Evolutionary conservation across 2,113 vertebrate genomes (phyloP), one percentile per base, ranked within the genome.

Genomic region (Cathartes aura): DNA sequence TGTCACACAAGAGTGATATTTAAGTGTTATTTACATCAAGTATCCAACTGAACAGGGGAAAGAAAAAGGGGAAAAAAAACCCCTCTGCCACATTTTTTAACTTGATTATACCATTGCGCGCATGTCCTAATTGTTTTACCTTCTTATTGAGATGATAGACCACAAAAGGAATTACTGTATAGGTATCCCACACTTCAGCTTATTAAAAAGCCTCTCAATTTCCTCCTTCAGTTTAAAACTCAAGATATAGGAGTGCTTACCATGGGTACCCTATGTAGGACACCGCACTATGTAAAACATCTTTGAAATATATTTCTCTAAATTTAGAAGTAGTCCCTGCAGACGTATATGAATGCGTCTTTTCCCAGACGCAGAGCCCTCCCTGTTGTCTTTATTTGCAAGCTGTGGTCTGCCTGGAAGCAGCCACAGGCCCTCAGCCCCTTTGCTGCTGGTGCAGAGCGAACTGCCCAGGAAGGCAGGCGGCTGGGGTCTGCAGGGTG

Each of bases 81-180:
- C 18, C 9, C 17, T 43, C 32, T 56, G 24, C 11, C 27, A 38
- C 40, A 27, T 36, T 80, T 93, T 92, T 75, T 8, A 87, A 90
- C 7, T 7, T 38, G 15, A 59, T 67, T 74, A 47, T 48, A 34
- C 0, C 0, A 15, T 15, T 3, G 1, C 34, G 21, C 2, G 0
- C 32, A 27, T 32, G 8, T 67, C 29, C 26, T 72, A 40, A 72
- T 26, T 48, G 8, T 53, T 40, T 64, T 62, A 16, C 13, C 20
- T 79, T 87, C 34, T 87, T 68, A 73, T 14, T 29, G 62, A 47
- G 22, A 29, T 20, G 32, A 18, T 17, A 60, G 30, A n/a, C 15
- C 32, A 64, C 23, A 75, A 26, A 85, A 82, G 9, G 32, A 75
- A 75, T 55, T 67, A 55, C 18, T 23, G 15, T 64, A 8, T 19